These are phyloP conservation scores for Amaurobius ferox DNA, from an alignment of 2,888 invertebrate species.

Conservation along the genomic window DNA sequence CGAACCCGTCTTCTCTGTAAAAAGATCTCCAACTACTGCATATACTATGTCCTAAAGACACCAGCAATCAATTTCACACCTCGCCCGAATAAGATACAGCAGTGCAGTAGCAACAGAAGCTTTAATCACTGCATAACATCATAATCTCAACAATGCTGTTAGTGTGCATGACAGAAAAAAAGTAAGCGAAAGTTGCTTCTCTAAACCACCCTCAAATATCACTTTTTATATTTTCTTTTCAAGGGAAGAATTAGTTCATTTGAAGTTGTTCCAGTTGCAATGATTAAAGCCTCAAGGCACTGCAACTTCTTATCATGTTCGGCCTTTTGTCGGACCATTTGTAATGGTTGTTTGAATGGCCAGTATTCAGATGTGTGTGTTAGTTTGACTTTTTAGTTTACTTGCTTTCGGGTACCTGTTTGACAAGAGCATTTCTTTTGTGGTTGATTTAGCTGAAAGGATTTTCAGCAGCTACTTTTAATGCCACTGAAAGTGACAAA, in stretches of 20 bases:
- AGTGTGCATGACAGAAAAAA: conserved; percentile 22
- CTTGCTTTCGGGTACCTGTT: conserved; percentile 53
- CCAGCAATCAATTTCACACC: conserved; percentile 62
- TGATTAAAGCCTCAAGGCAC: conserved; percentile 50
- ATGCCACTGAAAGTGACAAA: conserved; percentile 55
- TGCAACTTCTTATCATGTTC: conserved; percentile 21
- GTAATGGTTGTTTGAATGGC: conserved; percentile 62
- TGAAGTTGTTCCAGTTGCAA: conserved; percentile 61
- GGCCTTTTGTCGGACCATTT: conserved; percentile 58
- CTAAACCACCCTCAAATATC: conserved; percentile 40
- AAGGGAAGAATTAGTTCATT: conserved; percentile 48
- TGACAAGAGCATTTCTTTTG: conserved; percentile 53
- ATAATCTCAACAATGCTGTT: conserved; percentile 40
- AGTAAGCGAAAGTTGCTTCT: conserved; percentile 23
- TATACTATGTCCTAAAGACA: conserved; percentile 2
- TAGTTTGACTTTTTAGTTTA: conserved; percentile 33
- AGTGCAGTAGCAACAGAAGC: conserved; percentile 16
- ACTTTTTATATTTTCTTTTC: conserved; percentile 33
- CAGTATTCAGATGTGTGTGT: conserved; percentile 18
- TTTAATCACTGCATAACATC: conserved; percentile 29
- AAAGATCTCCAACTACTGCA: background rate
- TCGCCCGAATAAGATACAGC: conserved; percentile 13
- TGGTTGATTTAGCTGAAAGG: conserved; percentile 43
- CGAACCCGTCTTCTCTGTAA: background rate
- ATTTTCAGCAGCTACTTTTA: conserved; percentile 59